Evolutionary conservation across 2,888 invertebrate species (phyloP).

Genomic region (Noctua janthina): DNA sequence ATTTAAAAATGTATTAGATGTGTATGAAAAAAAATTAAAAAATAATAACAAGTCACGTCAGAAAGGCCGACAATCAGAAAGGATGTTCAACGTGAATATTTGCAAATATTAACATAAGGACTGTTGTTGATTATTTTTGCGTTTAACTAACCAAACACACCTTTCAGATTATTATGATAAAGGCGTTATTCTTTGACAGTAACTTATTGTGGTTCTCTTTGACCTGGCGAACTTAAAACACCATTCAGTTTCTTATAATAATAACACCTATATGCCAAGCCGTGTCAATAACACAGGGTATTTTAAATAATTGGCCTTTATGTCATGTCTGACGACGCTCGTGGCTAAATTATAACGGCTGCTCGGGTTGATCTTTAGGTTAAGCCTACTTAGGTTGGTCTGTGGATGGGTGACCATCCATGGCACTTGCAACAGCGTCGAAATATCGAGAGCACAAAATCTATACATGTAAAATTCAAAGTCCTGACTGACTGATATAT

Average conservation of each 20-base stretch:
- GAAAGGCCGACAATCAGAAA: no score
- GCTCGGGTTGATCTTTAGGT: background rate
- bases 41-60: no score
- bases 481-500: no score
- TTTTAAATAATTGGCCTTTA: background rate
- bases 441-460: no score
- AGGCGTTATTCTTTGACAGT: slow-evolving; percentile 37
- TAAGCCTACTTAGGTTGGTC: background rate
- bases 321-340: background rate
- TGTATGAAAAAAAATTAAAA: no score
- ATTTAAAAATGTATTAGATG: no score
- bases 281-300: background rate
- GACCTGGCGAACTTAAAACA: slow-evolving; percentile 21
- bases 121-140: slow-evolving; percentile 17
- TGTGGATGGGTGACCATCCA: background rate
- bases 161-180: background rate
- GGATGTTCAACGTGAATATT: no score
- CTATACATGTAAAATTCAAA: no score
- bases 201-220: slow-evolving; percentile 23
- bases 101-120: background rate
- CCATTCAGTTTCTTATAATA: slow-evolving; percentile 15
- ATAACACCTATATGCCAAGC: background rate
- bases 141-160: background rate
- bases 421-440: no score
- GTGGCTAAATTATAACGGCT: background rate